Evolutionary conservation across 2,113 vertebrate species (phyloP), one percentile per base, ranked within the genome.

Genomic region (Aspiorhynchus laticeps): DNA sequence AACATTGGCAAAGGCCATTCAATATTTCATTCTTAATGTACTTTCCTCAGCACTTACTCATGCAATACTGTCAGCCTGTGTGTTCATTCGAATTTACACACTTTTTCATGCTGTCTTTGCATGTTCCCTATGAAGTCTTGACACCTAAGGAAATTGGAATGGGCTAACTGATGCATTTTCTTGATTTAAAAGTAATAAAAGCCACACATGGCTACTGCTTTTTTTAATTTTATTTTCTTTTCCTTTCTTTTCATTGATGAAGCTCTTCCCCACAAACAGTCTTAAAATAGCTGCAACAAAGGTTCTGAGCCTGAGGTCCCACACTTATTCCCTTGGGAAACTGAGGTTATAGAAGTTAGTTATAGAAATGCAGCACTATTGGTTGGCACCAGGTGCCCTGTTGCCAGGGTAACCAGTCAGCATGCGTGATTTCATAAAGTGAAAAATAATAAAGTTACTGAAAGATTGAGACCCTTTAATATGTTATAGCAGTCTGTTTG

Each of bases 401-500:
- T 89, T 87, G 69, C 78, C 59, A 82, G 10, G 86, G 86, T 5
- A 85, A 89, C 83, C 71, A 69, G 83, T 89, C 77, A 84, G 76
- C 81, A 76, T 74, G 77, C 7, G 11, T 61, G 61, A 33, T 53
- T 87, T 36, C 21, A 56, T 80, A 53, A 89, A 56, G 28, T 31
- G 26, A 31, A n/a, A 56, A 51, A 76, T 11, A 87, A 48, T 63
- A 83, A 51, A 71, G 38, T 63, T 85, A 28, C 69, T 38, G 51
- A 80, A 63, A 46, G 43, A 85, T 56, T 83, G 69, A 63, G 61
- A 85, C 63, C 9, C 33, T 83, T 80, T 53, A 73, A 59, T 88
- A 74, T 41, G 17, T 38, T 63, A 26, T 83, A 53, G 48, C 28
- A 65, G 41, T 11, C 46, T 76, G 19, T 80, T 61, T 17, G 38